Evolutionary conservation across 2,113 vertebrate genomes (phyloP), one percentile per base, ranked within the genome.

Genomic region (Sciurus niger): DNA sequence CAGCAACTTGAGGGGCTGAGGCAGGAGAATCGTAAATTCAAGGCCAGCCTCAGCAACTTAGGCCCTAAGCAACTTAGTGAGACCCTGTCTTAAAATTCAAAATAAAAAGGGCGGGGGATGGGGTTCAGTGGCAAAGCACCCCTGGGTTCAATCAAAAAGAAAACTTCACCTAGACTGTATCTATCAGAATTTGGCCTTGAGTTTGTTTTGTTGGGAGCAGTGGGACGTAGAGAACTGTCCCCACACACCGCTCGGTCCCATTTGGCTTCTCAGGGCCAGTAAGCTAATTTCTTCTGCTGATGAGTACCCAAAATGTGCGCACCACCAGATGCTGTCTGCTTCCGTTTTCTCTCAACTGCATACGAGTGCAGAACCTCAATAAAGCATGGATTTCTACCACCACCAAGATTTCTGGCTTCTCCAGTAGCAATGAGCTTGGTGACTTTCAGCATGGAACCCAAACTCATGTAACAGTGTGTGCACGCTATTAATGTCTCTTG

Each of bases 401-500:
- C 43, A 67, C 95, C 80, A 70, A 74, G 94, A 68, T 94, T 96
- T 86, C 97, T 97, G 96, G 85, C 98, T 98, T 98, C 97, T 97
- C 97, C 97, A 97, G 9, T 93, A 95, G 95, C 95, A 95, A 30
- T 97, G 97, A 98, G 98, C 98, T 98, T 98, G 97, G 78, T 96
- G 95, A 89, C 92, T 87, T 87, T 95, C 73, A 98, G 98, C 98
- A 98, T 98, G 98, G 98, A 97, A 96, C 96, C 97, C 97, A 95
- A 89, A 83, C 48, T 97, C 96, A 97, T 97, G 97, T 97, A 98
- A 98, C 96, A 97, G 92, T 98, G 96, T 98, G 94, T 98, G 99
- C 99, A 99, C 97, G 97, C 91, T 97, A 93, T 98, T 98, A 98
- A 92, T 97, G 97, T 97, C 96, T 94, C 96, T 90, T 97, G 98